Conservation (phyloP, 2,113 vertebrate genomes). For the Pomatorhinus ruficollis region DNA sequence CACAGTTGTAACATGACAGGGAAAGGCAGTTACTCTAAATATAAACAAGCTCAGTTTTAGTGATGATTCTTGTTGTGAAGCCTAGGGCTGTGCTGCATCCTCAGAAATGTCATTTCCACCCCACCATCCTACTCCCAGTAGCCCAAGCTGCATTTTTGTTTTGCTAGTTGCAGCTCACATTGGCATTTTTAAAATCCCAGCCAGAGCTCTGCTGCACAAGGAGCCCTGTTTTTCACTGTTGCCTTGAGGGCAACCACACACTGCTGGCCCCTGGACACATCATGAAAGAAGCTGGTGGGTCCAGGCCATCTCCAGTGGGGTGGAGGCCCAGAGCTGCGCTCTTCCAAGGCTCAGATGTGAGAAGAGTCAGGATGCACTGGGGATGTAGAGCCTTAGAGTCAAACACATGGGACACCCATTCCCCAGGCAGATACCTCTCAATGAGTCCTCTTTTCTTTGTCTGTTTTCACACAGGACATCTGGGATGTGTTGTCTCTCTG, state of each 20-base stretch:
- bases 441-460: not conserved
- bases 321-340: not conserved
- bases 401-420: not conserved
- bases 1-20: not conserved
- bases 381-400: not conserved
- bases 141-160: not conserved
- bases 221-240: not conserved
- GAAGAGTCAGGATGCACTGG: not conserved
- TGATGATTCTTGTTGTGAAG: not conserved
- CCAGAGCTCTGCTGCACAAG: not conserved
- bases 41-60: not conserved
- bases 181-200: not conserved
- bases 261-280: not conserved
- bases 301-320: not conserved
- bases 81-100: not conserved
- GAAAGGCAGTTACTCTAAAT: not conserved
- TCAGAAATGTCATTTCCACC: not conserved
- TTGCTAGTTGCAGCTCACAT: not conserved
- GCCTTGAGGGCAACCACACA: fast-evolving
- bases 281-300: not conserved
- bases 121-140: not conserved
- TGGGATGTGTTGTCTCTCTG: not conserved
- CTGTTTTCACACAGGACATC: not conserved
- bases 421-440: not conserved
- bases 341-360: not conserved